Base-by-base conservation (phyloP, 1,140 invertebrate species). In the Hyphantria cunea region DNA sequence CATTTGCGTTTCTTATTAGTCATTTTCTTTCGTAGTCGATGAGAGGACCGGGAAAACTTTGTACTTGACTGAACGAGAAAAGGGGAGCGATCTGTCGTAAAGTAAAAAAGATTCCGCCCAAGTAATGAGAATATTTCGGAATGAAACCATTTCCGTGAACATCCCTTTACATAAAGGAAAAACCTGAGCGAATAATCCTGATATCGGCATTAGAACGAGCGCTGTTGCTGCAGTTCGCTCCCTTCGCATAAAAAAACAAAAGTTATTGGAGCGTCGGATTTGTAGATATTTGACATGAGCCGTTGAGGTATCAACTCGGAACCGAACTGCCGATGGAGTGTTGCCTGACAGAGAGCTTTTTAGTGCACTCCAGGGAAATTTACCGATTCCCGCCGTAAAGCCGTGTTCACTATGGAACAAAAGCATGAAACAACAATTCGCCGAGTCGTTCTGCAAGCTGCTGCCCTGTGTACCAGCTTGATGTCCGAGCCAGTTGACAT, bases 281-380 rank as follows among this genome's bases (percentile, higher is more conserved):
- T 68, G 65, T 65, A 44, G 56, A 62, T 72, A 60, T 69, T 66
- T 64, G 68, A 69, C 66, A 59, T 54, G 51, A 70, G 33, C 34
- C 60, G 53, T 72, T 70, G 70, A 75, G 70, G 74, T 70, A 84
- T 82, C 81, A 78, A 84, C 71, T 65, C 59, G 56, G 70, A 71
- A 76, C 77, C 74, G 79, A 80, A 82, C 72, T 82, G 71, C 68
- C 72, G 68, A 64, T 66, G 63, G 69, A 63, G 76, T 76, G 72
- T 74, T 74, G 68, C 72, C 76, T 70, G 74, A 76, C 72, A 64
- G 69, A 71, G 68, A 75, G 78, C 61, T 71, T 75, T 81, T 83
- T 84, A 89, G 70, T 74, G 70, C 76, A 82, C 86, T 83, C 84
- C 41, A 53, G 86, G 86, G 86, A 89, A 89, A 89, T 89, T 75